These are phyloP conservation scores for Pyrocoelia pectoralis DNA, from an alignment of 2,888 invertebrate species.

Conservation along the genomic window DNA sequence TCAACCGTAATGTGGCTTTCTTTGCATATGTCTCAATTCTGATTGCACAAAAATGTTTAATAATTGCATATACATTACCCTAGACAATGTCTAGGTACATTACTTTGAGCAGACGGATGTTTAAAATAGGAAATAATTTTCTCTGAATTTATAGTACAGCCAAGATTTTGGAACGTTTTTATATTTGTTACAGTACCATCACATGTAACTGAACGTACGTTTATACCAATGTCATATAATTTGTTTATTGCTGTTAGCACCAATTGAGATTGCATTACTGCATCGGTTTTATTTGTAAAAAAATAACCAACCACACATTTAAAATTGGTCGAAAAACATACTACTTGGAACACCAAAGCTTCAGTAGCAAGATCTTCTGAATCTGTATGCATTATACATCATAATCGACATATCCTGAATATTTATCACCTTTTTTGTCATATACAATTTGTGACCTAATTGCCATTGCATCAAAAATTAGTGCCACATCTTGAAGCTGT, in stretches of 20 bases:
- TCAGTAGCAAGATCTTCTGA: conserved; percentile 3
- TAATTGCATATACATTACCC: too few relatives aligned
- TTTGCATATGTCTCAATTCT: too few relatives aligned
- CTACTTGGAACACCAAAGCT: conserved; percentile 4
- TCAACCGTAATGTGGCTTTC: too few relatives aligned
- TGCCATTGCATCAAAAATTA: too few relatives aligned
- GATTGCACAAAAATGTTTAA: too few relatives aligned
- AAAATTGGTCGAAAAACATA: conserved; percentile 1
- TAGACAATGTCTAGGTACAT: too few relatives aligned
- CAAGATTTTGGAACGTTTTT: neutral
- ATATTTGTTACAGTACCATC: neutral
- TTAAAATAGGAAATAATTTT: conserved; percentile 1
- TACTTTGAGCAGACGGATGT: too few relatives aligned
- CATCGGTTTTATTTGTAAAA: neutral
- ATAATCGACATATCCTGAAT: neutral
- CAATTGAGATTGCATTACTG: neutral
- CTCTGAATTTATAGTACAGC: neutral
- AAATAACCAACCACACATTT: neutral
- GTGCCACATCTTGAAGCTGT: conserved; percentile 2
- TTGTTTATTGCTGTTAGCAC: neutral
- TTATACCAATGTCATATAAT: neutral
- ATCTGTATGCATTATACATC: conserved; percentile 1
- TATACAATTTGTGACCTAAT: conserved; percentile 3
- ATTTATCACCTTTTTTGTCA: conserved; percentile 4
- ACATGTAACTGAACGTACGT: neutral